Percentiles rank a stretch among this genome's conserved stretches.
These are phyloP conservation scores for Phalacrocorax aristotelis DNA, from an alignment of 2,113 vertebrate genomes.

Conservation along the genomic window DNA sequence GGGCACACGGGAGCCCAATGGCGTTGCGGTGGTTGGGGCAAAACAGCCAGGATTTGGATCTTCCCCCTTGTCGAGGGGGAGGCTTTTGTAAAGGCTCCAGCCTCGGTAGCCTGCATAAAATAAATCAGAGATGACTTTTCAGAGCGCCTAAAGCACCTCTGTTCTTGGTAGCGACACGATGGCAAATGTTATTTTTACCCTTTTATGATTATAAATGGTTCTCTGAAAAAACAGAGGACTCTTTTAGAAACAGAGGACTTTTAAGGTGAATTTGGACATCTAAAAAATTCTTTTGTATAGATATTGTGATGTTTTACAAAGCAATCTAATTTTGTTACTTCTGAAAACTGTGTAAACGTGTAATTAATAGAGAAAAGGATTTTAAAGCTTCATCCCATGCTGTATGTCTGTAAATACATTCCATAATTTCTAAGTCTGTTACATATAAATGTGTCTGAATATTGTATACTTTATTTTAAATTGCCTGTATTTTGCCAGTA, in stretches of 20 bases:
- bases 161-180: not conserved
- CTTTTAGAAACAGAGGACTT: constrained; percentile 43
- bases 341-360: constrained; percentile 75
- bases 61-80: not conserved
- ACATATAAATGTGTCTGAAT: constrained; percentile 71
- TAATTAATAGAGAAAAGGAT: constrained; percentile 76
- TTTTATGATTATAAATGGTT: not conserved
- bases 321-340: constrained; percentile 65
- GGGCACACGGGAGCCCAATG: rapidly evolving
- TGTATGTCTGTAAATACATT: constrained; percentile 84
- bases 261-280: constrained; percentile 47
- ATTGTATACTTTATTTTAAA: constrained; percentile 74
- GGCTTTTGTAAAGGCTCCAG: rapidly evolving
- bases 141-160: not conserved
- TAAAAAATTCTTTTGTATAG: constrained; percentile 37
- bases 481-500: constrained; percentile 65
- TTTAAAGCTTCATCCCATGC: constrained; percentile 70
- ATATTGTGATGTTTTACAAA: constrained; percentile 61
- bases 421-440: constrained; percentile 68
- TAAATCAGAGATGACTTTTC: not conserved
- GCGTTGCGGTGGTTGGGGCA: rapidly evolving
- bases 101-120: not conserved
- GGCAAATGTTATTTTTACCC: not conserved
- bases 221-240: not conserved
- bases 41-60: not conserved